Evolutionary conservation across 1,140 invertebrate species (phyloP), one percentile per base, ranked within the genome.

Genomic region (Bombus picipes): DNA sequence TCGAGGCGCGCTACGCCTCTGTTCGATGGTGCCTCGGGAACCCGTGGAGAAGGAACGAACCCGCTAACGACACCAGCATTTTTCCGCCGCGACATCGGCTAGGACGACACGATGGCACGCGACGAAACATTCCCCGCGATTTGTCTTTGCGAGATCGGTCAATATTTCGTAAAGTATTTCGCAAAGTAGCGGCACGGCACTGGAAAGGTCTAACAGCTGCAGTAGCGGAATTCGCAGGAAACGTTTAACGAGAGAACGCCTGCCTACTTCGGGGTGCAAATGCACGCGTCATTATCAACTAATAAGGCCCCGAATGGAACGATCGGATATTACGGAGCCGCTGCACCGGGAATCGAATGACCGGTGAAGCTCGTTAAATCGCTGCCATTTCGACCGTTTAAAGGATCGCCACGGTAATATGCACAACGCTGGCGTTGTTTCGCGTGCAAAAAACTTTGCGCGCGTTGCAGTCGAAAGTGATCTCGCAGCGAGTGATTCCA

Each of bases 321-420:
- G 88, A 85, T 88, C 84, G 79, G 75, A 72, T 80, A 85, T 88
- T 79, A 78, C 66, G 79, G 66, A 32, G 70, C 37, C 37, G 18
- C 25, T 71, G n/a, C 28, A n/a, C n/a, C 71, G 71, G n/a, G 71
- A 83, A 85, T 81, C 83, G 83, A 89, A 88, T 89, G 88, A 88
- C 78, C 85, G 87, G 65, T 59, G 79, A 82, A 73, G 70, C 88
- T 88, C 87, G 83, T 89, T 88, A 83, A 88, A 88, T 89, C 87
- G 83, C 43, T 74, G 76, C 72, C 84, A 89, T 83, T 89, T 86
- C 75, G 78, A 85, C 62, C 79, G 57, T 79, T 88, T 88, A 79
- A 81, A 77, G 88, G 74, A 88, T 75, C 71, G 85, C 34, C 28
- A 75, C 41, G 59, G 83, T 47, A 59, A 87, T n/a, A 47, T 25